phyloP scores from a whole-genome alignment of 1,140 invertebrate species.

The Myzus persicae region DNA sequence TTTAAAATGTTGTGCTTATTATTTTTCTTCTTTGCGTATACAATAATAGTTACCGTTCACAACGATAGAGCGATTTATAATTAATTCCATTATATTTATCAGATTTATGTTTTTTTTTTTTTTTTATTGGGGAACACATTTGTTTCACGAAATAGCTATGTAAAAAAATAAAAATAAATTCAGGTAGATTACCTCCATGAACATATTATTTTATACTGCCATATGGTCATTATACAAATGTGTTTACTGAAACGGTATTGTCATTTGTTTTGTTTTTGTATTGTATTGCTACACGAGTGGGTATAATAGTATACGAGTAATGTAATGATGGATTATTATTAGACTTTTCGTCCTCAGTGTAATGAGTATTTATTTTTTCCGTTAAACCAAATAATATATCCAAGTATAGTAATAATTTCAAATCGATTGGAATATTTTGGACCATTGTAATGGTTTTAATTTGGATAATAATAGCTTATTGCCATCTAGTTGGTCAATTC shows the following conservation, averaged over 20 bases:
- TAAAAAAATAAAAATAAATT: neutral
- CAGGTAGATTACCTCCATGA: neutral
- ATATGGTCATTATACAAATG: too few relatives aligned
- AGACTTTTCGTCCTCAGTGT: neutral
- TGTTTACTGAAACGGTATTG: neutral
- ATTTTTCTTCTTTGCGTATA: neutral
- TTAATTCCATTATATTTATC: neutral
- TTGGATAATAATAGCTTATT: slow-evolving; percentile 8
- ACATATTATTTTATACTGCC: neutral
- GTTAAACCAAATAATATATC: neutral
- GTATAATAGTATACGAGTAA: neutral
- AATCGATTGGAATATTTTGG: neutral
- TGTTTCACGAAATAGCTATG: neutral
- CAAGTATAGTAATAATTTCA: neutral
- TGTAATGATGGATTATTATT: neutral
- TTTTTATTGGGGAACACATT: neutral
- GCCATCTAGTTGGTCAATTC: neutral
- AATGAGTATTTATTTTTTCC: neutral
- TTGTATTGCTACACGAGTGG: neutral
- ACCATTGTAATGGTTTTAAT: neutral
- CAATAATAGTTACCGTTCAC: neutral
- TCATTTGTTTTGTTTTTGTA: neutral
- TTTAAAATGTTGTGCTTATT: slow-evolving; percentile 16
- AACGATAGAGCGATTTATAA: neutral
- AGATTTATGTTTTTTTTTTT: too few relatives aligned